These are phyloP conservation scores for Mormyrops attenuatus DNA, from an alignment of 2,797 vertebrate genomes.

Conservation along the genomic window DNA sequence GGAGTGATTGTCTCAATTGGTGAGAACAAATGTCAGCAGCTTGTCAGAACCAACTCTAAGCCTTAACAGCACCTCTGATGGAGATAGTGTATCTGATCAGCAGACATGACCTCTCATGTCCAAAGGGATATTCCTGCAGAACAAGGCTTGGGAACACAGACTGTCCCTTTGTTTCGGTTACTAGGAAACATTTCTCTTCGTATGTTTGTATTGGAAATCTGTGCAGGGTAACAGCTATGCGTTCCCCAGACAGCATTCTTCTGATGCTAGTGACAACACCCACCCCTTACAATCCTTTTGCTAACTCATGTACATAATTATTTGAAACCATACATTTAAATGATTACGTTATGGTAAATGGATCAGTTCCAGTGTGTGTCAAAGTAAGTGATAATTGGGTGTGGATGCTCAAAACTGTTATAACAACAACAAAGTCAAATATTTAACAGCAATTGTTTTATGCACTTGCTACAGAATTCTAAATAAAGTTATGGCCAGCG, in stretches of 20 bases:
- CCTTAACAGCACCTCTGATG: background rate
- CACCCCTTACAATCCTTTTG: background rate
- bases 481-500: background rate
- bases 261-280: background rate
- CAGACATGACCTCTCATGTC: background rate
- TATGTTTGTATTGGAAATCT: background rate
- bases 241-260: background rate
- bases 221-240: background rate
- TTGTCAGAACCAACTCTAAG: background rate
- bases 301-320: background rate
- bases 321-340: background rate
- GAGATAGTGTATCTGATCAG: background rate
- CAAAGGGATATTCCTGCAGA: background rate
- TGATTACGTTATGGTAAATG: background rate
- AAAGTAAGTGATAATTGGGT: background rate
- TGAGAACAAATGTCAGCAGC: background rate
- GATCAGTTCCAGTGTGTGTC: background rate
- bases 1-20: background rate
- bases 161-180: background rate
- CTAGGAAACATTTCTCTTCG: background rate
- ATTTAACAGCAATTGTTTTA: background rate
- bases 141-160: background rate
- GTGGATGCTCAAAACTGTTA: background rate
- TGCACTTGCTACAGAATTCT: background rate
- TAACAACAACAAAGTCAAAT: background rate